Conservation (phyloP, 2,797 vertebrate genomes). For the Paedocypris micromegethes region DNA sequence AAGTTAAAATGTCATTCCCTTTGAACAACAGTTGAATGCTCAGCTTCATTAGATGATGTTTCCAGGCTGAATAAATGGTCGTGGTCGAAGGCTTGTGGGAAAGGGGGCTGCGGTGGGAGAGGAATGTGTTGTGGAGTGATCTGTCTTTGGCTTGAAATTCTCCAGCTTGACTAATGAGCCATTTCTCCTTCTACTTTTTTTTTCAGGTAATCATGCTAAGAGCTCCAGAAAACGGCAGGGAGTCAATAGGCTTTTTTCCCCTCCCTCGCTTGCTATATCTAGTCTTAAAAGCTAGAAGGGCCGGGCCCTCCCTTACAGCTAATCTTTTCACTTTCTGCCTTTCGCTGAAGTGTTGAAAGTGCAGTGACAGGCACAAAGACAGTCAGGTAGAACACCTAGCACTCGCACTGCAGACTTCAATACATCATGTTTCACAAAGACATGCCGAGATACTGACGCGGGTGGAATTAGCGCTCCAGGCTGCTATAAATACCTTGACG, state of each 20-base stretch:
- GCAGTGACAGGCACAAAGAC: constrained; percentile 10
- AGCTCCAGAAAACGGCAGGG: constrained; percentile 42
- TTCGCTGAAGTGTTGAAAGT: constrained; percentile 12
- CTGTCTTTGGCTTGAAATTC: constrained; percentile 38
- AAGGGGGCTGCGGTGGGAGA: not conserved
- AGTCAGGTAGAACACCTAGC: constrained; percentile 11
- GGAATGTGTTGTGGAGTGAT: not conserved
- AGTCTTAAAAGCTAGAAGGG: constrained; percentile 24
- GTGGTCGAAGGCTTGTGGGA: not conserved
- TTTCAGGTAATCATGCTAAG: constrained; percentile 58
- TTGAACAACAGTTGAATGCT: not conserved
- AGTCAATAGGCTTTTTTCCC: constrained; percentile 48
- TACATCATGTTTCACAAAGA: constrained; percentile 27
- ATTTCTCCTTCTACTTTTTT: constrained; percentile 39
- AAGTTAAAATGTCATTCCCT: too few relatives aligned
- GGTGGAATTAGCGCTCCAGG: constrained; percentile 27
- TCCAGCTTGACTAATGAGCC: constrained; percentile 34
- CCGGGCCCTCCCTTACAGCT: constrained; percentile 3
- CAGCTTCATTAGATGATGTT: not conserved
- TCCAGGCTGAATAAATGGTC: not conserved
- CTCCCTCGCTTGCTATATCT: constrained; percentile 1
- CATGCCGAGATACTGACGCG: constrained; percentile 8
- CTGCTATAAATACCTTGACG: constrained; percentile 20
- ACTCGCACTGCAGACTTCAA: constrained; percentile 22
- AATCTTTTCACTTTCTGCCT: constrained; percentile 17